Percentiles rank a stretch among this genome's conserved stretches.
Conservation (phyloP, 2,797 vertebrate genomes). For the Parauchenoglanis ngamensis region DNA sequence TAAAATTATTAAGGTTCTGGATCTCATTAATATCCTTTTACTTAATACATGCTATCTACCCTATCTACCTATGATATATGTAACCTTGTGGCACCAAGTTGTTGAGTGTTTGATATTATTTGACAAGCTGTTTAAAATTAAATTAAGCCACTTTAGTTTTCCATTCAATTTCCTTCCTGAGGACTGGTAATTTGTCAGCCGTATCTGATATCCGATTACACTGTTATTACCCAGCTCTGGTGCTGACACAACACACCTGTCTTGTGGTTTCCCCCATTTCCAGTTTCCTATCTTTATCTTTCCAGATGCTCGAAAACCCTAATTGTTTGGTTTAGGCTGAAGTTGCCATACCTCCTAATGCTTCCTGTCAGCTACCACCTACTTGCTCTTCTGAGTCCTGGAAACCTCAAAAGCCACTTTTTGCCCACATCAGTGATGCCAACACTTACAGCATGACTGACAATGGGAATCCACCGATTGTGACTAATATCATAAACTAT, state of each 20-base stretch:
- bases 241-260: neutral
- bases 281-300: slow-evolving; percentile 8
- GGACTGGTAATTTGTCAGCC: neutral
- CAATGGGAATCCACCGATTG: neutral
- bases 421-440: neutral
- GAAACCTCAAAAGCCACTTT: slow-evolving; percentile 14
- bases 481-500: neutral
- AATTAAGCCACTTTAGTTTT: neutral
- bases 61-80: neutral
- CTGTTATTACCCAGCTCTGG: neutral
- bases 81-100: neutral
- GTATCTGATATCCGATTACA: neutral
- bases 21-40: neutral
- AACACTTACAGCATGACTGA: neutral
- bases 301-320: neutral
- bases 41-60: neutral
- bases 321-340: slow-evolving; percentile 10
- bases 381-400: slow-evolving; percentile 8
- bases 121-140: neutral
- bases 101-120: neutral
- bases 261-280: slow-evolving; percentile 21
- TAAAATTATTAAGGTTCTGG: neutral
- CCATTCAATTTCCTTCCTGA: neutral
- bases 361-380: slow-evolving; percentile 18
- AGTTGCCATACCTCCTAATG: slow-evolving; percentile 10